phyloP scores from a whole-genome alignment of 2,797 vertebrate species.

The Chaetophractus vellerosus region DNA sequence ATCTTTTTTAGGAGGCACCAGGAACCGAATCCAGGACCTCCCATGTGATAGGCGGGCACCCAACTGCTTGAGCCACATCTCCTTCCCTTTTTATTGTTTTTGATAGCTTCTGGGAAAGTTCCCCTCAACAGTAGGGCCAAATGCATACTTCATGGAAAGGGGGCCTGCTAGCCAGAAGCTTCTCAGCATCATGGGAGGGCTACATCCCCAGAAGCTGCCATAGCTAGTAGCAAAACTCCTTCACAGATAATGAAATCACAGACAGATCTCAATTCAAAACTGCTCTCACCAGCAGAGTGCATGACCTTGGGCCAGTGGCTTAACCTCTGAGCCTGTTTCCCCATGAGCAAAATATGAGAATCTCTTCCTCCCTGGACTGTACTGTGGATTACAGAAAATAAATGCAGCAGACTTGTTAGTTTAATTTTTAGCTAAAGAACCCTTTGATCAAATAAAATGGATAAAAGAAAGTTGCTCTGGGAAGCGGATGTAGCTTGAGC shows the following conservation, averaged over 20 bases:
- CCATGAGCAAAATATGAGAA: not conserved
- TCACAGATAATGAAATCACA: not conserved
- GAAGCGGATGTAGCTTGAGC: not conserved
- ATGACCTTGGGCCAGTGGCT: not conserved
- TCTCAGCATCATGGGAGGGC: not conserved
- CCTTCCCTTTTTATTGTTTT: slow-evolving; percentile 8
- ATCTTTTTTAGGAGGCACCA: no score
- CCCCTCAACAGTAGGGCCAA: slow-evolving; percentile 9
- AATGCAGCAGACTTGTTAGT: not conserved
- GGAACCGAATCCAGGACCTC: no score
- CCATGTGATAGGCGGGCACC: no score
- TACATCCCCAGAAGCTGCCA: not conserved
- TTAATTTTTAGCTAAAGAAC: slow-evolving; percentile 53
- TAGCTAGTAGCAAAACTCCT: not conserved
- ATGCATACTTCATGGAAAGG: not conserved
- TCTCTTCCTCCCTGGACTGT: not conserved
- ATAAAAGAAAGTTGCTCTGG: slow-evolving; percentile 29
- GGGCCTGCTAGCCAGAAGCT: not conserved
- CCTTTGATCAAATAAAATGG: not conserved
- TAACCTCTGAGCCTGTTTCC: not conserved
- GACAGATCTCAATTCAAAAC: not conserved
- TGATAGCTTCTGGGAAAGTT: not conserved
- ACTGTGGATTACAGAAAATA: slow-evolving; percentile 21
- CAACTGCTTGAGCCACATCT: no score
- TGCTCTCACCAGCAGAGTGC: slow-evolving; percentile 28